phyloP scores from a whole-genome alignment of 1,140 invertebrate genomes.

The Drosophila varians region DNA sequence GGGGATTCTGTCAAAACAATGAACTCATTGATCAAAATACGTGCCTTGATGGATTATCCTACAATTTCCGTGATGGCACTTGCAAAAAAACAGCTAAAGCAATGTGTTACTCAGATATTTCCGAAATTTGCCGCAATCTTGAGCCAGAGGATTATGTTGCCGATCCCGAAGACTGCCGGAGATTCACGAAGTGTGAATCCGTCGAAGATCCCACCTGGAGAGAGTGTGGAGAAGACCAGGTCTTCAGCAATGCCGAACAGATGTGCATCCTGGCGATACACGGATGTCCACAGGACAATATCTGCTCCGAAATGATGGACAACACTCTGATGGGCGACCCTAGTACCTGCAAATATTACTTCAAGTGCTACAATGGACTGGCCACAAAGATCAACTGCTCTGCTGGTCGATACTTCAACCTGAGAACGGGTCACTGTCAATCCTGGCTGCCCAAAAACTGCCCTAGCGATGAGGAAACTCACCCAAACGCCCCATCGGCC shows the following conservation, averaged over 20 bases:
- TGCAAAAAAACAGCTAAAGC: slow-evolving; percentile 5
- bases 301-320: slow-evolving; percentile 36
- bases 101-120: slow-evolving; percentile 14
- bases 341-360: slow-evolving; percentile 21
- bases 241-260: slow-evolving; percentile 47
- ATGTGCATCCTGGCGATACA: slow-evolving; percentile 14
- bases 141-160: slow-evolving; percentile 18
- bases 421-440: slow-evolving; percentile 26
- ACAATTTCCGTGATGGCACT: slow-evolving; percentile 24
- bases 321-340: slow-evolving; percentile 26
- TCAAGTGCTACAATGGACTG: slow-evolving; percentile 39
- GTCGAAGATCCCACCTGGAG: background rate
- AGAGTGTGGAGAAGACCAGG: slow-evolving; percentile 9
- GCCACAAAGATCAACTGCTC: slow-evolving; percentile 16
- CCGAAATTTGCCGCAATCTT: slow-evolving; percentile 23
- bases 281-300: slow-evolving; percentile 39
- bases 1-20: slow-evolving; percentile 44
- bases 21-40: background rate
- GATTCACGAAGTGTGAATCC: slow-evolving; percentile 14
- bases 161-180: slow-evolving; percentile 31
- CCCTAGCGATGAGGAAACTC: background rate
- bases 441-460: slow-evolving; percentile 30
- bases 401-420: slow-evolving; percentile 47
- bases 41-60: slow-evolving; percentile 21
- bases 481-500: background rate